A percentile compares a stretch with the other conserved stretches of the same genome.
Evolutionary conservation across 23 tunicate species (phyloP).

Genomic region (Clavelina lepadiformis): DNA sequence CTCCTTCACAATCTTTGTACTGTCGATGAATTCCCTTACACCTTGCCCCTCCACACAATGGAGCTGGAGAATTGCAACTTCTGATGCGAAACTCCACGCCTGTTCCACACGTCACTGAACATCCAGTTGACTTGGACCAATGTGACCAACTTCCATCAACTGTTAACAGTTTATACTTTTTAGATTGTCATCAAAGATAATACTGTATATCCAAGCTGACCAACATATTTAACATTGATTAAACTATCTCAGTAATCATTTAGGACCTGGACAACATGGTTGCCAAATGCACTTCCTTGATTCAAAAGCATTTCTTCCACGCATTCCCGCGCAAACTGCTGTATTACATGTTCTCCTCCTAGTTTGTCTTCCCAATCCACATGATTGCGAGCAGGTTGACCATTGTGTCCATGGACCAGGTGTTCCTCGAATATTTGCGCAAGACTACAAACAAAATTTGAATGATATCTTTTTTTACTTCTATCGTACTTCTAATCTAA

Average conservation of each 20-base stretch:
- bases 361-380: slow-evolving; percentile 45
- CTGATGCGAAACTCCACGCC: slow-evolving; percentile 57
- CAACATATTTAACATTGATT: not conserved
- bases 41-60: slow-evolving; percentile 30
- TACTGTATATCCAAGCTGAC: not conserved
- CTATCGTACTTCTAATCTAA: too few species aligned
- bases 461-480: too few species aligned
- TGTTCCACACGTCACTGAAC: slow-evolving; percentile 48
- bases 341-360: slow-evolving; percentile 46
- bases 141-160: slow-evolving; percentile 49
- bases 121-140: slow-evolving; percentile 65
- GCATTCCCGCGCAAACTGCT: slow-evolving; percentile 37
- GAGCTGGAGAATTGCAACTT: slow-evolving; percentile 33
- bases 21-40: slow-evolving; percentile 37
- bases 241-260: not conserved
- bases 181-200: not conserved
- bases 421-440: slow-evolving; percentile 19
- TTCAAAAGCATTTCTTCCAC: slow-evolving; percentile 8
- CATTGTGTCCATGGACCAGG: slow-evolving; percentile 42
- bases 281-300: slow-evolving; percentile 32
- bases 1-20: slow-evolving; percentile 32
- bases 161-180: not conserved
- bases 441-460: slow-evolving; percentile 41
- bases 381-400: slow-evolving; percentile 33
- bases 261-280: slow-evolving; percentile 61